Conservation (phyloP, 1,140 invertebrate species). For the Bradynema listronoti region DNA sequence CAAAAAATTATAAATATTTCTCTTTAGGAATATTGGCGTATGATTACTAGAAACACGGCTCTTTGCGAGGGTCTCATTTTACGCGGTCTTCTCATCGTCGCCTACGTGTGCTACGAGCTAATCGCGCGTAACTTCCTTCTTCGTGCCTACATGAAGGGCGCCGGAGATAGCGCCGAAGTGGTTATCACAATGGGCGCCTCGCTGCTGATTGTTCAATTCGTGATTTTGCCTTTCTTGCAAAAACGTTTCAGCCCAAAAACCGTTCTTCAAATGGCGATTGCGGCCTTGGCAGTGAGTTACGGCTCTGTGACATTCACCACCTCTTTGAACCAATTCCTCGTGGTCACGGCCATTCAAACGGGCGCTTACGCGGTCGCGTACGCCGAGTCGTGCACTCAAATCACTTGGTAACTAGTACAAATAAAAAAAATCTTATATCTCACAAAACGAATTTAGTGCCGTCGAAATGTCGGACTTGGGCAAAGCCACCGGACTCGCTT, state of each 20-base stretch:
- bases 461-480: conserved; percentile 51
- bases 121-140: conserved; percentile 57
- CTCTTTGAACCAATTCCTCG: conserved; percentile 49
- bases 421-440: background rate
- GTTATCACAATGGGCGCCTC: conserved; percentile 52
- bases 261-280: conserved; percentile 46
- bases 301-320: conserved; percentile 43
- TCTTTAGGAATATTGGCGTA: conserved; percentile 52
- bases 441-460: conserved; percentile 41
- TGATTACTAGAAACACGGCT: conserved; percentile 51
- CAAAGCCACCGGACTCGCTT: conserved; percentile 55
- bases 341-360: conserved; percentile 53
- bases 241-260: conserved; percentile 37
- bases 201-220: conserved; percentile 47
- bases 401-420: conserved; percentile 40
- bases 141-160: conserved; percentile 53
- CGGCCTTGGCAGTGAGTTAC: conserved; percentile 45
- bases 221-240: conserved; percentile 50
- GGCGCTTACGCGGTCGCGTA: conserved; percentile 57
- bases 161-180: conserved; percentile 52
- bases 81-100: conserved; percentile 44
- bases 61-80: conserved; percentile 51
- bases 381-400: conserved; percentile 54
- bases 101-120: conserved; percentile 58
- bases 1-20: conserved; percentile 5